These are phyloP conservation scores for Gobio occitaniae DNA, from an alignment of 2,797 vertebrate genomes.

Conservation along the genomic window DNA sequence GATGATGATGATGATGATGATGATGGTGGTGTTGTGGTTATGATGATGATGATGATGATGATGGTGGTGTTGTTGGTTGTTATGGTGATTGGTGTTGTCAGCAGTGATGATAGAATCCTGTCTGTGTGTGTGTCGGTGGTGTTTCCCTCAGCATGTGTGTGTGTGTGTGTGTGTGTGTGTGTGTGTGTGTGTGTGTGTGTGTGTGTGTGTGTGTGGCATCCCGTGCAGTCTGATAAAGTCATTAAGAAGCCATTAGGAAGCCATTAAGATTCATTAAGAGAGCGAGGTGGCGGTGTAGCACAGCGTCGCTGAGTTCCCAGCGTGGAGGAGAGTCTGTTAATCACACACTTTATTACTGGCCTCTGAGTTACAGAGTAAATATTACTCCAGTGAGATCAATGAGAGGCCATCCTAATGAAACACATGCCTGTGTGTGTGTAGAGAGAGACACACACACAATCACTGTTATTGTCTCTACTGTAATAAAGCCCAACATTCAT, in stretches of 20 bases:
- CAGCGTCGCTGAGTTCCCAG: conserved; percentile 69
- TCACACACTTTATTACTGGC: conserved; percentile 83
- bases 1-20: no score
- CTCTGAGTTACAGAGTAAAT: conserved; percentile 80
- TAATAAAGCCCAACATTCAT: conserved; percentile 10
- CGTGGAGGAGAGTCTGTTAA: conserved; percentile 81
- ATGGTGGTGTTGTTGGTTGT: neutral
- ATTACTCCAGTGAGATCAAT: conserved; percentile 73
- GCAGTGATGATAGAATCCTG: conserved; percentile 52
- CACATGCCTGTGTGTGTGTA: conserved; percentile 23
- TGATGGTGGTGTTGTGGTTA: no score
- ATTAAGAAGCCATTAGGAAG: no score
- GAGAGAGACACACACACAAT: neutral
- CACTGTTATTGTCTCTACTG: conserved; percentile 6
- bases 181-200: no score
- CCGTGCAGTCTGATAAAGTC: conserved; percentile 82
- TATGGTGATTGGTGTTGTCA: conserved; percentile 60
- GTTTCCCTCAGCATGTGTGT: conserved; percentile 59
- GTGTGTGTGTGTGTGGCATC: conserved; percentile 73
- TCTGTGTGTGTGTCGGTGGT: conserved; percentile 70
- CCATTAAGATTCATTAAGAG: conserved; percentile 85
- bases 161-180: no score
- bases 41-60: neutral
- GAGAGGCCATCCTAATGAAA: conserved; percentile 73
- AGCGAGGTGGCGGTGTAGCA: conserved; percentile 74